Evolutionary conservation across 2,113 vertebrate genomes (phyloP).

Genomic region (Rattus rattus): DNA sequence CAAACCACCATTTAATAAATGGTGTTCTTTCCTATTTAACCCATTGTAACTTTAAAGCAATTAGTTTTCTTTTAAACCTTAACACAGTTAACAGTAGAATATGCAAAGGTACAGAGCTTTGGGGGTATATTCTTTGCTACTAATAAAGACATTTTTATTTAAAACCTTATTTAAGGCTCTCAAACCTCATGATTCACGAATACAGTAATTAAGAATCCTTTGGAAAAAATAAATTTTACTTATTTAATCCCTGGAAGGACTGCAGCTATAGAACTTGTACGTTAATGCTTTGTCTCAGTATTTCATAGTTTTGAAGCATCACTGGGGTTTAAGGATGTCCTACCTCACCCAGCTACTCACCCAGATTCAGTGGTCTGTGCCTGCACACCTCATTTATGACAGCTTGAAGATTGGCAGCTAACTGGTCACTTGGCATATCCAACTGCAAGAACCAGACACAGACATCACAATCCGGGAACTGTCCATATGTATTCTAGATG

Average conservation of each 20-base stretch:
- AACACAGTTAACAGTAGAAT: slow-evolving; percentile 51
- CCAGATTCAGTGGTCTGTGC: slow-evolving; percentile 86
- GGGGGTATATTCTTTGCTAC: slow-evolving; percentile 36
- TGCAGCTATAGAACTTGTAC: neutral
- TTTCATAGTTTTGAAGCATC: slow-evolving; percentile 53
- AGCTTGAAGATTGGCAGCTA: slow-evolving; percentile 89
- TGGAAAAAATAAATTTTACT: slow-evolving; percentile 33
- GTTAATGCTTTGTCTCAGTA: slow-evolving; percentile 33
- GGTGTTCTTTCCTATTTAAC: slow-evolving; percentile 43
- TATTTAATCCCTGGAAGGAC: slow-evolving; percentile 27
- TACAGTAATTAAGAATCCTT: slow-evolving; percentile 38
- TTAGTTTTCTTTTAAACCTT: slow-evolving; percentile 30
- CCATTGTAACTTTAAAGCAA: slow-evolving; percentile 27
- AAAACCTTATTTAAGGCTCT: neutral
- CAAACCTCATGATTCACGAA: slow-evolving; percentile 29
- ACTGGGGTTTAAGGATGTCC: neutral
- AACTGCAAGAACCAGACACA: slow-evolving; percentile 86
- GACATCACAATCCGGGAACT: neutral
- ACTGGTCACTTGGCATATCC: slow-evolving; percentile 92
- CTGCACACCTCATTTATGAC: slow-evolving; percentile 91
- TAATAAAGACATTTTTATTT: neutral
- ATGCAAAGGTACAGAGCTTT: slow-evolving; percentile 14
- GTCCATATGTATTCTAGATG: neutral
- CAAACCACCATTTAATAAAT: slow-evolving; percentile 26
- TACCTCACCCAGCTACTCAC: slow-evolving; percentile 82